Evolutionary conservation across 1,140 invertebrate species (phyloP).

Genomic region (Trichoplusia ni): DNA sequence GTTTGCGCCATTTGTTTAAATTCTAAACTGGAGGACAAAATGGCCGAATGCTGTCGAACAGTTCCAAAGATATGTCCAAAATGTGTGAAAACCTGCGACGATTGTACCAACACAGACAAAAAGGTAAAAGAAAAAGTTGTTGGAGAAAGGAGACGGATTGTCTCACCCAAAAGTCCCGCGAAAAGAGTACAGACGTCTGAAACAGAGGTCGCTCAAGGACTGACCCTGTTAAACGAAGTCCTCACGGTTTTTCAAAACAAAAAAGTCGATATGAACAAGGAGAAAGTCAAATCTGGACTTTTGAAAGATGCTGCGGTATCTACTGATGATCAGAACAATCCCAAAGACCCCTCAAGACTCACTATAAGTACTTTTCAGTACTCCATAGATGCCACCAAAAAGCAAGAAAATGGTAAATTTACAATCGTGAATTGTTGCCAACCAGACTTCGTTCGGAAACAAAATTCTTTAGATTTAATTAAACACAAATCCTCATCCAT

Average conservation of each 20-base stretch:
- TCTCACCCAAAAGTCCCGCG: neutral
- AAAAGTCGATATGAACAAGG: conserved; percentile 42
- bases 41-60: conserved; percentile 24
- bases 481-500: conserved; percentile 72
- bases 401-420: conserved; percentile 44
- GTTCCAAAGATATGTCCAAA: conserved; percentile 52
- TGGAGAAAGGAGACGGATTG: neutral
- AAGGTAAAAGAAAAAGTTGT: conserved; percentile 10
- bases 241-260: conserved; percentile 66
- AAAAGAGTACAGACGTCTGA: conserved; percentile 50
- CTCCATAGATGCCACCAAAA: conserved; percentile 47
- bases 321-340: conserved; percentile 36
- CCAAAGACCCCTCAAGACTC: neutral
- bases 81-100: conserved; percentile 42
- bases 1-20: conserved; percentile 14
- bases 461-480: conserved; percentile 46
- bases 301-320: conserved; percentile 54
- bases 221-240: conserved; percentile 66
- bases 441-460: conserved; percentile 35
- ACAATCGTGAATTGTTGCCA: conserved; percentile 48
- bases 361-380: conserved; percentile 37
- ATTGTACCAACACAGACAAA: conserved; percentile 25
- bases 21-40: neutral
- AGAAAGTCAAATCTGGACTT: conserved; percentile 45
- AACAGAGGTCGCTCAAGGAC: conserved; percentile 51